Conservation (phyloP, 2,888 invertebrate species). For the Gnatocerus cornutus region DNA sequence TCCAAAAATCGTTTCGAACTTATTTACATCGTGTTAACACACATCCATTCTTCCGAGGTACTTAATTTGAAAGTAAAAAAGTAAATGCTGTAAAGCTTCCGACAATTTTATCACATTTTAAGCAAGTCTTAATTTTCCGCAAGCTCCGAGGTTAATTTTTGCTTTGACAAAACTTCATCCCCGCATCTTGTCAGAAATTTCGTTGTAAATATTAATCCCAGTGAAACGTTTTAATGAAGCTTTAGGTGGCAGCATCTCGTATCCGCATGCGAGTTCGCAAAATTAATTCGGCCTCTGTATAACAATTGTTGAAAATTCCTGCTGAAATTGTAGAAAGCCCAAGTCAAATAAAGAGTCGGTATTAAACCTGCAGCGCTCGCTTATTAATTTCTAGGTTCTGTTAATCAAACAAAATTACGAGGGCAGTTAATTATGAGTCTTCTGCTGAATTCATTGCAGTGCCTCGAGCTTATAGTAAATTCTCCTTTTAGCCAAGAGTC, state of each 20-base stretch:
- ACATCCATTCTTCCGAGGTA: too few species aligned
- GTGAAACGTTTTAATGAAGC: conserved; percentile 18
- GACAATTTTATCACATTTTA: too few species aligned
- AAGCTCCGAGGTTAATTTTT: too few species aligned
- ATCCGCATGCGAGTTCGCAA: conserved; percentile 28
- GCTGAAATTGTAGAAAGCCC: conserved; percentile 50
- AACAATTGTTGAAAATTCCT: conserved; percentile 60
- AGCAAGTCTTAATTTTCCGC: too few species aligned
- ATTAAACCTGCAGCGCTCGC: conserved; percentile 64
- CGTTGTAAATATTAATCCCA: background rate
- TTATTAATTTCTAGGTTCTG: conserved; percentile 67
- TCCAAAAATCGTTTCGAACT: too few species aligned
- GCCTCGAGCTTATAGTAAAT: conserved; percentile 37
- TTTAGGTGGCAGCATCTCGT: conserved; percentile 13
- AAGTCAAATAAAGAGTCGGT: conserved; percentile 65
- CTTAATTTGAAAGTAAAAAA: too few species aligned
- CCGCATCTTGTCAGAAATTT: too few species aligned
- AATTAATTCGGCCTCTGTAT: conserved; percentile 47
- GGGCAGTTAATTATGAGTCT: conserved; percentile 66
- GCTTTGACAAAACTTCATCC: too few species aligned
- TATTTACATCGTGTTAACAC: too few species aligned
- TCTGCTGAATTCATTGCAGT: conserved; percentile 61
- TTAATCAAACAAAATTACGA: conserved; percentile 66
- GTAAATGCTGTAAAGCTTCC: too few species aligned
- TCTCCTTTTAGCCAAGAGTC: conserved; percentile 39